A percentile compares a stretch with the other conserved stretches of the same genome.
Conservation (phyloP, 2,888 invertebrate genomes). For the Endotricha flammealis region DNA sequence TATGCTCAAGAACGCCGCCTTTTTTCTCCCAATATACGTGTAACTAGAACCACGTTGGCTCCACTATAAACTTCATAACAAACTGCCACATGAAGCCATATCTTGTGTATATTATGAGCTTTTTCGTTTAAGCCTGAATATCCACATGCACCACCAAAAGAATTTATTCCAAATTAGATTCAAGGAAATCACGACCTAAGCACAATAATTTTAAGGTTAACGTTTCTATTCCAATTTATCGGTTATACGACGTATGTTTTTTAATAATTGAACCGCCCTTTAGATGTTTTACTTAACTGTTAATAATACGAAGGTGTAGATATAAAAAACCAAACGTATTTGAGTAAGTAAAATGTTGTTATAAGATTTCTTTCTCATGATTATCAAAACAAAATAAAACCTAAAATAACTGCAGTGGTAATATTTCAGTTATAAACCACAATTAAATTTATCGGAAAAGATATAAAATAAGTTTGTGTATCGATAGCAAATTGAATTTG, state of each 20-base stretch:
- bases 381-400: too few species aligned
- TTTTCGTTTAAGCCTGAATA: constrained; percentile 66
- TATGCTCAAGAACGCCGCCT: constrained; percentile 43
- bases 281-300: constrained; percentile 66
- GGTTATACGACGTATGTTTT: too few species aligned
- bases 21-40: constrained; percentile 51
- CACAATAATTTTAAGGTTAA: constrained; percentile 24
- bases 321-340: constrained; percentile 52
- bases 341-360: constrained; percentile 40
- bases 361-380: too few species aligned
- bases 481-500: neutral
- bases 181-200: constrained; percentile 23
- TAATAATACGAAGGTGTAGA: constrained; percentile 58
- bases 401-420: too few species aligned
- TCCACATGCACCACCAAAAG: constrained; percentile 24
- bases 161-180: constrained; percentile 23
- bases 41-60: constrained; percentile 64
- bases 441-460: too few species aligned
- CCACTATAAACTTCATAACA: constrained; percentile 76
- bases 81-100: constrained; percentile 72
- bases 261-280: constrained; percentile 45
- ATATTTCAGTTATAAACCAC: too few species aligned
- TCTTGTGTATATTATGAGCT: constrained; percentile 76
- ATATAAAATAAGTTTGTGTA: neutral
- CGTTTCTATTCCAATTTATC: constrained; percentile 24